Base-by-base conservation (phyloP, 2,797 vertebrate genomes). In the Holocentrus rufus region DNA sequence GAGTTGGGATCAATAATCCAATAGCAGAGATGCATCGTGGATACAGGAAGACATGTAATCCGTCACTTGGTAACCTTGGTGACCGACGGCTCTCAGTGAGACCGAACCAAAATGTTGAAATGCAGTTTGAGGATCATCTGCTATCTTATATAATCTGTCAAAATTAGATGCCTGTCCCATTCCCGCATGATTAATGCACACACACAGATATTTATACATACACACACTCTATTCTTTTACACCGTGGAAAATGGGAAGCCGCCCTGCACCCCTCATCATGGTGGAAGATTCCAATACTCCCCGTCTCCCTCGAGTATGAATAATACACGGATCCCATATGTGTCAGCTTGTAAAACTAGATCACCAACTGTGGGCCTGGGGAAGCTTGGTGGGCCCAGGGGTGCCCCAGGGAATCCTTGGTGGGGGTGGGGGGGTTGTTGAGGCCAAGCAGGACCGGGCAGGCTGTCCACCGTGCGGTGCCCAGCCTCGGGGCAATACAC, bases 351-450 rank as follows among this genome's bases (percentile, higher is more conserved):
- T 90, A 83, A 90, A 93, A 90, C 84, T 93, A 92, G 92, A 92
- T 90, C 91, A 91, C 92, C 92, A 92, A 93, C 90, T 92, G 92
- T 92, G 85, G 81, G 83, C 85, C 89, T 8, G 76, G 84, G 89
- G 87, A 89, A 60, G 84, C 85, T 83, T 80, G 77, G 66, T 80
- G 44, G 69, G 81, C 81, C 77, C 72, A 60, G 60, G 77, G 87
- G 68, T 72, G 81, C 73, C 79, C 64, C 74, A 61, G 50, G 80
- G 87, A 72, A 57, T 86, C 59, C 11, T 17, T 56, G 79, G 49
- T 83, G 63, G 70, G 23, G 52, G 20, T 8, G 42, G 39, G 14
- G 44, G 1, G 7, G 4, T 23, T 42, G 44, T 30, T 72, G 36
- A 70, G 62, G 65, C 71, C 69, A 60, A 73, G 69, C 59, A 79